These are phyloP conservation scores for Calycopis cecrops DNA, from an alignment of 1,140 invertebrate species.

Conservation along the genomic window DNA sequence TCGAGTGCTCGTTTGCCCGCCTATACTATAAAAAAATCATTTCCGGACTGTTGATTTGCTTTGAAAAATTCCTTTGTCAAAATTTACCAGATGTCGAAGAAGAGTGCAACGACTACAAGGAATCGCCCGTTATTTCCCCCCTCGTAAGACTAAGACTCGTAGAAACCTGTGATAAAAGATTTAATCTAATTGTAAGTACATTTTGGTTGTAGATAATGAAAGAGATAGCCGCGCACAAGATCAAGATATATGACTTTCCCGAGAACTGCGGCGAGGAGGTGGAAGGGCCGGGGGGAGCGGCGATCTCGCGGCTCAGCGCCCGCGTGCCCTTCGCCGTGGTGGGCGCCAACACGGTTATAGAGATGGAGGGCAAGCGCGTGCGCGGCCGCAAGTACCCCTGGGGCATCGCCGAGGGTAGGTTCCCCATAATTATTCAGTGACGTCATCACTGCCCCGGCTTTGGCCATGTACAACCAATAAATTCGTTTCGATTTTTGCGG, in stretches of 20 bases:
- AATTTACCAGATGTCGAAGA: too few species aligned
- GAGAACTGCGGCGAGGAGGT: slow-evolving; percentile 82
- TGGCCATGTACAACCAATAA: too few species aligned
- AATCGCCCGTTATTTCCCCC: too few species aligned
- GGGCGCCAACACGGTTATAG: slow-evolving; percentile 97
- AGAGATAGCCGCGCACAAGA: slow-evolving; percentile 97
- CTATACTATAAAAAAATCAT: too few species aligned
- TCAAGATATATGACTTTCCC: slow-evolving; percentile 99
- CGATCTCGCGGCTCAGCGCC: slow-evolving; percentile 84
- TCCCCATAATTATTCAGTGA: neutral
- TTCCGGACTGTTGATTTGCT: too few species aligned
- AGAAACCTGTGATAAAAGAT: too few species aligned
- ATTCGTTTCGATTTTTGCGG: too few species aligned
- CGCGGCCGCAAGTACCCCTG: slow-evolving; percentile 97
- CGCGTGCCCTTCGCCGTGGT: slow-evolving; percentile 98
- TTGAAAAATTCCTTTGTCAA: too few species aligned
- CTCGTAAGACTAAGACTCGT: too few species aligned
- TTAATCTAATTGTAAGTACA: neutral
- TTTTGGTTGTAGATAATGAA: slow-evolving; percentile 87
- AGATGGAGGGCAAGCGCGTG: slow-evolving; percentile 90
- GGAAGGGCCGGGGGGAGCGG: slow-evolving; percentile 78
- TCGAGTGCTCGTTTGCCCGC: too few species aligned
- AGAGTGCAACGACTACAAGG: too few species aligned
- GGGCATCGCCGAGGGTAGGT: slow-evolving; percentile 93
- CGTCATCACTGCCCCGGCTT: too few species aligned